These are phyloP conservation scores for Pavo muticus DNA, from an alignment of 2,113 vertebrate species.

Conservation along the genomic window DNA sequence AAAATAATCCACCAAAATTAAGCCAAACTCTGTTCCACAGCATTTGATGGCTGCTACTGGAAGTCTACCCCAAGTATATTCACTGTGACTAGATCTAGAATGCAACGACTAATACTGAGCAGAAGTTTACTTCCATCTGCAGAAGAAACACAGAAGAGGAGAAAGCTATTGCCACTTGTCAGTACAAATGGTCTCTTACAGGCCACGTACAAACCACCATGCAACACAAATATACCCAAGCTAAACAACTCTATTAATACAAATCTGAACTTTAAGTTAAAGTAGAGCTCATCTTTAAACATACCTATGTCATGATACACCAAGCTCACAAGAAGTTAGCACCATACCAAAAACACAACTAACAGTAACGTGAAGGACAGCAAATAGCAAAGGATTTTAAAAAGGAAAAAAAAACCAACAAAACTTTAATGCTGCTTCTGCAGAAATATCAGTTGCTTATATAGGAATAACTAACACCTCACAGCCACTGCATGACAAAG, in stretches of 20 bases:
- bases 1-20: background rate
- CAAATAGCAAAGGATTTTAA: background rate
- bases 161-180: background rate
- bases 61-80: background rate
- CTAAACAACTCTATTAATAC: background rate
- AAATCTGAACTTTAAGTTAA: background rate
- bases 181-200: background rate
- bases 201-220: background rate
- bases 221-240: background rate
- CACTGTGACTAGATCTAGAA: background rate
- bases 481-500: background rate
- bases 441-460: background rate
- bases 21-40: background rate
- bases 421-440: background rate
- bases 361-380: background rate
- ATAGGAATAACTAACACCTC: background rate
- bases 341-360: background rate
- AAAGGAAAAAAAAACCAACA: background rate
- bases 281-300: background rate
- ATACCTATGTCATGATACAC: background rate
- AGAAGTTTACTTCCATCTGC: background rate
- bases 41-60: background rate
- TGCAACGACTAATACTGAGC: background rate
- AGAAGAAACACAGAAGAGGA: background rate
- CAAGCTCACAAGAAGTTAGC: background rate